These are phyloP conservation scores for Tamias sibiricus DNA, from an alignment of 2,113 vertebrate genomes.

Conservation along the genomic window DNA sequence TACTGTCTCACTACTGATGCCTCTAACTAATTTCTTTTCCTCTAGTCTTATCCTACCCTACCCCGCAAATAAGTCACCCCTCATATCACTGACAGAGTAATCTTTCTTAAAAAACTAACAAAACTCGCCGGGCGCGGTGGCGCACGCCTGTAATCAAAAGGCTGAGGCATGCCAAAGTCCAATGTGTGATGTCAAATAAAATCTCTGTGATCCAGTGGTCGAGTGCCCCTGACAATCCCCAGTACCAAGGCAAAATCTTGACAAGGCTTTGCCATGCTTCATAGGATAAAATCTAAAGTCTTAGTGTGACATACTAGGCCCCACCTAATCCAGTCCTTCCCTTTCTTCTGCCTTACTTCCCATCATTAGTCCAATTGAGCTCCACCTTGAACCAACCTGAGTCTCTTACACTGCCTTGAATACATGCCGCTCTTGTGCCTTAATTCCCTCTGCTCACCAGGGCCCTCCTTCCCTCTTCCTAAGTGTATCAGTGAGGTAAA, in stretches of 20 bases:
- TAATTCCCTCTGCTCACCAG: not conserved
- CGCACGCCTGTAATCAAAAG: no score
- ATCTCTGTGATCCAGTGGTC: no score
- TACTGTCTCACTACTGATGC: not conserved
- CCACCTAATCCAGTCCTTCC: not conserved
- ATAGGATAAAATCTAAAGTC: not conserved
- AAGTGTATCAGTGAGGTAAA: not conserved
- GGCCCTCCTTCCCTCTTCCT: not conserved
- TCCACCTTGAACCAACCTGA: not conserved
- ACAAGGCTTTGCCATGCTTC: not conserved
- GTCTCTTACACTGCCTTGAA: not conserved
- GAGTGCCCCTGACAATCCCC: no score
- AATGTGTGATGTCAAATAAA: no score
- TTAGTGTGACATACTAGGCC: not conserved
- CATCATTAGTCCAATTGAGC: not conserved
- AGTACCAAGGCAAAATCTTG: no score
- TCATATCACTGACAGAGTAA: not conserved
- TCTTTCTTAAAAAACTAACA: not conserved
- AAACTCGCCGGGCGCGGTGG: no score
- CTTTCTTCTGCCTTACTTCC: not conserved
- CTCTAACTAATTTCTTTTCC: not conserved
- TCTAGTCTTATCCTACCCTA: not conserved
- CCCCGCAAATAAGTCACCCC: not conserved
- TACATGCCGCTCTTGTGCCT: not conserved
- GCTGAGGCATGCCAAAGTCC: no score